Percentiles rank a stretch among this genome's conserved stretches.
phyloP scores from a whole-genome alignment of 1,140 invertebrate species.

The Hycleus phaleratus region DNA sequence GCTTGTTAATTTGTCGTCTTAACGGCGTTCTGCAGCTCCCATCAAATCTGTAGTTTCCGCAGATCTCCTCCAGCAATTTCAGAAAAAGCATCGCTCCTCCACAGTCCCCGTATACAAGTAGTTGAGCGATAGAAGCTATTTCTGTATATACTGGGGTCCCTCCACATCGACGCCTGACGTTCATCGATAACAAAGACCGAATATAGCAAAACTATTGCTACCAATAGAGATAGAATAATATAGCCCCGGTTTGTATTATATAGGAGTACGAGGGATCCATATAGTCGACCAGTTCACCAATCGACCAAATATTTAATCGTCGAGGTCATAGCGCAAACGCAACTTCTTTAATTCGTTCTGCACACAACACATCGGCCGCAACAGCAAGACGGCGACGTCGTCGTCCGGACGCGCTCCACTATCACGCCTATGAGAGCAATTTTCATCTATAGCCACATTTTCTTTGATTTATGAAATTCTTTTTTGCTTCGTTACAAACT shows the following conservation, averaged over 20 bases:
- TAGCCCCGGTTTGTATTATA: constrained; percentile 28
- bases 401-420: too few species aligned
- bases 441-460: too few species aligned
- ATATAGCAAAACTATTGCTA: constrained; percentile 2
- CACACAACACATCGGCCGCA: too few species aligned
- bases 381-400: too few species aligned
- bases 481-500: too few species aligned
- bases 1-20: too few species aligned
- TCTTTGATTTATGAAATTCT: too few species aligned
- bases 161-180: constrained; percentile 34
- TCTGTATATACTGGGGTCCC: constrained; percentile 29
- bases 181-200: constrained; percentile 17
- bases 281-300: constrained; percentile 22
- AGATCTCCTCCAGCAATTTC: neutral
- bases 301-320: constrained; percentile 15
- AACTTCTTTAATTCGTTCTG: constrained; percentile 31
- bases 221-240: constrained; percentile 14
- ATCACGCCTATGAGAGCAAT: too few species aligned
- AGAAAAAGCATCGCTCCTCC: neutral
- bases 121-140: constrained; percentile 36
- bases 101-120: neutral
- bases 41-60: neutral
- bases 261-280: constrained; percentile 17
- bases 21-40: too few species aligned
- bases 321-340: constrained; percentile 23